Base-by-base conservation (phyloP, 2,113 vertebrate genomes). In the Siniperca knerii region DNA sequence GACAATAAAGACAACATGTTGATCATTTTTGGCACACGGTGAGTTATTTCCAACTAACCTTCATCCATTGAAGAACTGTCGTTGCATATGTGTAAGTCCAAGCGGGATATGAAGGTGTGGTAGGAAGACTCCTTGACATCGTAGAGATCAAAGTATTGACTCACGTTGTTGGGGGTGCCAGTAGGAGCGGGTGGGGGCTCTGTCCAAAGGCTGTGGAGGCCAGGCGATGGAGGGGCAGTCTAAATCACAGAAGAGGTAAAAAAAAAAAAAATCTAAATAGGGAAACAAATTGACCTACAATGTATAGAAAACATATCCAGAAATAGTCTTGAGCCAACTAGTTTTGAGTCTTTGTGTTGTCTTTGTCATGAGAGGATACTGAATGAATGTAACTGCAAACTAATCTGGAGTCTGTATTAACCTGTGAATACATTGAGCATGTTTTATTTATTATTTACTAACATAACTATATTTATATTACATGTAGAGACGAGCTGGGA, bases 91-190 rank as follows among this genome's bases (percentile, higher is more conserved):
- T 99, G 98, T 92, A 99, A 95, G 89, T 99, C 98, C 91, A 99
- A 92, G 78, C 97, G 97, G 12, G 98, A 99, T 92, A 99, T 98
- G 81, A 98, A 96, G n/a, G 97, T 97, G 93, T 99, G 98, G 92
- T 99, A 99, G 0, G 98, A 99, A 0, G 98, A 97, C 84, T 99
- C 98, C 66, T 98, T 99, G 87, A 99, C 97, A 61, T 99, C 97
- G 21, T 97, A 97, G 33, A 95, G 96, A 67, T 99, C 98, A 37
- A 99, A 99, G 91, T 97, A 97, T 75, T 99, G 97, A 84, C 97
- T 97, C n/a, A 96, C 93, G 83, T 96, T 97, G 82, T 84, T 97
- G 42, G 97, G 94, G 11, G 93, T 96, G 0, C 94, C 93, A 48
- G 84, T 87, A 23, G 90, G 91, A 40, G 96, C 83, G 0, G 97